Conservation (phyloP, 2,888 invertebrate genomes). For the Dastarcus helophoroides region DNA sequence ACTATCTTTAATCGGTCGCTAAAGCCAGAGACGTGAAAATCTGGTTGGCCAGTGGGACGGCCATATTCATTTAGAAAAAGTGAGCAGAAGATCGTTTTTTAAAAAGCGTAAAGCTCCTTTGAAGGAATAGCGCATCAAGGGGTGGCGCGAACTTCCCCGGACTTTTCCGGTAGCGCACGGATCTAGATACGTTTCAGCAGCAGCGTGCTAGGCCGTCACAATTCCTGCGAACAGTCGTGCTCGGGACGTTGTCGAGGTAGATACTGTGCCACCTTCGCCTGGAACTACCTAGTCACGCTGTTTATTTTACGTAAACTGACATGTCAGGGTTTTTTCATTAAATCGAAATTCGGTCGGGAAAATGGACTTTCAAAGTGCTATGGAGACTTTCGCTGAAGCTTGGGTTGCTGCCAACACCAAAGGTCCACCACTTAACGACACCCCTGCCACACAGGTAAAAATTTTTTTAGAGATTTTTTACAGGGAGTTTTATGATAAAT, state of each 20-base stretch:
- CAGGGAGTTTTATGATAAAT: conserved; percentile 4
- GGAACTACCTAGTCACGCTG: conserved; percentile 28
- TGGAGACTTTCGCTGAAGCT: conserved; percentile 96
- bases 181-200: conserved; percentile 1
- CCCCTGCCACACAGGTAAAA: conserved; percentile 57
- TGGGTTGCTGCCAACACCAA: conserved; percentile 90
- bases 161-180: conserved; percentile 9
- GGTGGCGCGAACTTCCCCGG: conserved; percentile 31
- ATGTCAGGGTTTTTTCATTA: too few species aligned
- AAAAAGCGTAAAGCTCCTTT: conserved; percentile 29
- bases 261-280: conserved; percentile 6
- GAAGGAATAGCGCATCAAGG: conserved; percentile 31
- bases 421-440: conserved; percentile 43
- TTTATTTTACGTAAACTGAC: conserved; percentile 9
- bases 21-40: conserved; percentile 25
- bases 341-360: conserved; percentile 21
- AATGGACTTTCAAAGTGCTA: conserved; percentile 97
- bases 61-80: conserved; percentile 32
- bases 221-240: conserved; percentile 23
- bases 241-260: conserved; percentile 19
- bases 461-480: conserved; percentile 3
- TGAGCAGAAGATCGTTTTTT: conserved; percentile 32
- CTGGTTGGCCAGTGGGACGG: conserved; percentile 35
- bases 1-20: too few species aligned
- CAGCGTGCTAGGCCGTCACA: conserved; percentile 3